phyloP scores from a whole-genome alignment of 2,888 invertebrate genomes.

The Tetropium fuscum region DNA sequence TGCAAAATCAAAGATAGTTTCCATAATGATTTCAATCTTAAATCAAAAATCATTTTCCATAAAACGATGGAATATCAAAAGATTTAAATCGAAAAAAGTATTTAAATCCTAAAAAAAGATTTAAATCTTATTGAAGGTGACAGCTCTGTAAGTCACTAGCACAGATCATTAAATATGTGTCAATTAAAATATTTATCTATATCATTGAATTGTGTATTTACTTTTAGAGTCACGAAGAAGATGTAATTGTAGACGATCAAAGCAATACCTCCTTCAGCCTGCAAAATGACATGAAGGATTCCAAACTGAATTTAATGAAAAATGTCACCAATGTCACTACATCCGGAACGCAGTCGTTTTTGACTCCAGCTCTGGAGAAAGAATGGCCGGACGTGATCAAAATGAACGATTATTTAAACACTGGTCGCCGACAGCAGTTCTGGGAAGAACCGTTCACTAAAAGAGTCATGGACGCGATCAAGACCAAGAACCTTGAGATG shows the following conservation, averaged over 20 bases:
- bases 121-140: no score
- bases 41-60: no score
- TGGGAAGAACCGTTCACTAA: slow-evolving; percentile 94
- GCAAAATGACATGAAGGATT: slow-evolving; percentile 35
- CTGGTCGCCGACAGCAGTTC: slow-evolving; percentile 89
- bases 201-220: no score
- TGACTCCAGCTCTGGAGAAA: slow-evolving; percentile 63
- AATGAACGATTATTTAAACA: slow-evolving; percentile 87
- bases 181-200: no score
- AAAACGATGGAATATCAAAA: no score
- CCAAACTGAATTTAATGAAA: slow-evolving; percentile 44
- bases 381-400: slow-evolving; percentile 80
- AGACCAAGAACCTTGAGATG: slow-evolving; percentile 93
- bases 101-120: no score
- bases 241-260: slow-evolving; percentile 52
- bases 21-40: no score
- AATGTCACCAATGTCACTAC: slow-evolving; percentile 56
- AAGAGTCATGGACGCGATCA: slow-evolving; percentile 89
- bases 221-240: slow-evolving; percentile 47
- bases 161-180: no score
- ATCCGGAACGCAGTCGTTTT: slow-evolving; percentile 54
- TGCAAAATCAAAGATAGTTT: no score
- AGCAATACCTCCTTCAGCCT: slow-evolving; percentile 51
- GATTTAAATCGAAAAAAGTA: no score
- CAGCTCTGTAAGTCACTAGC: no score